Evolutionary conservation across 2,113 vertebrate species (phyloP), one percentile per base, ranked within the genome.

Genomic region (Apodemus speciosus): DNA sequence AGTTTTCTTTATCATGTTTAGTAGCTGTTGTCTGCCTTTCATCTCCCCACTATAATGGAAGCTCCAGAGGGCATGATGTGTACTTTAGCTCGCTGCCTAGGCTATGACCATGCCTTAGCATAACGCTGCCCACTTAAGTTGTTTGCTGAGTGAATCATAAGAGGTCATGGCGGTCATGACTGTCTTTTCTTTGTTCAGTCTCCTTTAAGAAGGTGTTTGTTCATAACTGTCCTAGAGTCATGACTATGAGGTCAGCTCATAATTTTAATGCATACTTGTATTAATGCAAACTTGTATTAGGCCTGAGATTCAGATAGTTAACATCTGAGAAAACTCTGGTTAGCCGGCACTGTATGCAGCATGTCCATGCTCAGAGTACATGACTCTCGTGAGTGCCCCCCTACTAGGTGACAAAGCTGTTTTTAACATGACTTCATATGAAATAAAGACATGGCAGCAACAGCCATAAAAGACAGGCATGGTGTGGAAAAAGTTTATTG

Each of bases 391-490:
- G 83, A 72, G 90, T 9, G 7, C 11, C 88, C 15, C 0, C 8
- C 58, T 11, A 9, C 66, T 49, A 14, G 58, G 58, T 76, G 56
- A 90, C 16, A 69, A 76, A 46, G 9, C 75, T 90, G 80, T 30
- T 62, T 95, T 90, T 10, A 89, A 53, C 91, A 40, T 69, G 32
- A 86, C 83, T 89, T 96, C 18, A 68, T 35, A n/a, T 71, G 71
- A 90, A 92, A 75, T 92, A 58, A 87, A 88, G 66, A 7, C 9
- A 20, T 90, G 66, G 23, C 77, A 43, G 68, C 88, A 84, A 84
- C 75, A 25, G 11, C 58, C 38, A 81, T 66, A 64, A 92, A 92
- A 80, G 46, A 91, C 46, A 93, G n/a, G n/a, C n/a, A n/a, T n/a
- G 60, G 62, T 79, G 53, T 88, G 6, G 40, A 27, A 64, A 85